A percentile compares a stretch with the other conserved stretches of the same genome.
Conservation (phyloP, 2,888 invertebrate species). For the Mesorhabditis sp. region DNA sequence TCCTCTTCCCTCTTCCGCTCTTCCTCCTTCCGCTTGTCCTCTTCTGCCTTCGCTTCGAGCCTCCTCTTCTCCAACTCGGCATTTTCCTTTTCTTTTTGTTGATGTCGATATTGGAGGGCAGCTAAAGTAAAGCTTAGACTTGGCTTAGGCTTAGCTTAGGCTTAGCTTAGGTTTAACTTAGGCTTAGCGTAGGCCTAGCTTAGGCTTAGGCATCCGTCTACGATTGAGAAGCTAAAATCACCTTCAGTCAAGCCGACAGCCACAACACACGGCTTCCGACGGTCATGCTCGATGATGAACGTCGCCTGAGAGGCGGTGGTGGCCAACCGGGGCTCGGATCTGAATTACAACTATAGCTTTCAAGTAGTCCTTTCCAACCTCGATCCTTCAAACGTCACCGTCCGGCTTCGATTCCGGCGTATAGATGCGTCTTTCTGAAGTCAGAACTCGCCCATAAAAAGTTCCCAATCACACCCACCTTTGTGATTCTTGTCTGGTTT, state of each 20-base stretch:
- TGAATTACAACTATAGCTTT: not conserved
- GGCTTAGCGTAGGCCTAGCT: not conserved
- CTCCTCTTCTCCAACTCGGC: not conserved
- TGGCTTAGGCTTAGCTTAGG: not conserved
- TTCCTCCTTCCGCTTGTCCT: constrained; percentile 1
- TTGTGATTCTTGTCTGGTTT: not conserved
- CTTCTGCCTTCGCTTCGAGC: not conserved
- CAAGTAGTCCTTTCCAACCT: not conserved
- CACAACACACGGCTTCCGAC: constrained; percentile 26
- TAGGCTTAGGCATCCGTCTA: not conserved
- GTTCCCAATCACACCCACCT: not conserved
- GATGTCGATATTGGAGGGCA: constrained; percentile 5
- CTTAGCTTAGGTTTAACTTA: constrained; percentile 1
- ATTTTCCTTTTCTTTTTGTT: constrained; percentile 4
- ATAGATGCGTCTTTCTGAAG: not conserved
- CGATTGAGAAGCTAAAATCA: not conserved
- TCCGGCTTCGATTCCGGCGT: not conserved
- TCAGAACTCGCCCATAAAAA: not conserved
- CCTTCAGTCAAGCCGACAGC: constrained; percentile 32
- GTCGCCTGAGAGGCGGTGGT: constrained; percentile 37
- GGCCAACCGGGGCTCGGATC: constrained; percentile 22
- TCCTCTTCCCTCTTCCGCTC: constrained; percentile 6
- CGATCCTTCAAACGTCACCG: not conserved
- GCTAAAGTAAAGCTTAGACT: not conserved
- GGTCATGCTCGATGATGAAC: constrained; percentile 33